phyloP scores from a whole-genome alignment of 2,113 vertebrate genomes.

The Sakesphorus luctuosus region DNA sequence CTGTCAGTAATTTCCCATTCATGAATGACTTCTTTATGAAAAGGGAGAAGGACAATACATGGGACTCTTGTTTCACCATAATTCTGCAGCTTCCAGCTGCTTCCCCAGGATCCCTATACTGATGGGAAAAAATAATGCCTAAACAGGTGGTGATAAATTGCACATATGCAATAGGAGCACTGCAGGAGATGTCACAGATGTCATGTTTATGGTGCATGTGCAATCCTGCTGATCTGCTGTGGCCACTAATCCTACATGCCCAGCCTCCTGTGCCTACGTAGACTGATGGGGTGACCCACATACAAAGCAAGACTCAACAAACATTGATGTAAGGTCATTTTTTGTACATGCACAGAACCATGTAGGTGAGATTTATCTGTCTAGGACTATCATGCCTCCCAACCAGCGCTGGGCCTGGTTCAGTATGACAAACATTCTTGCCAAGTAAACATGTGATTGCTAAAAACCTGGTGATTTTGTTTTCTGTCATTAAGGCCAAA shows the following conservation, averaged over 20 bases:
- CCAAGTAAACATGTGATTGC: background rate
- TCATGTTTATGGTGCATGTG: background rate
- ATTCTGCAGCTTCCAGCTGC: background rate
- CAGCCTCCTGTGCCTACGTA: background rate
- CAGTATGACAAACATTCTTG: background rate
- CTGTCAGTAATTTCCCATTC: background rate
- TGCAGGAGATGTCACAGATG: background rate
- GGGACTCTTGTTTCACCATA: background rate
- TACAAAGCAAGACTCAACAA: background rate
- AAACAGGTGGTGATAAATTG: background rate
- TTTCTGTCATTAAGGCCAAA: background rate
- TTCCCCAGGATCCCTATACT: background rate
- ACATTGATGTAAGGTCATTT: background rate
- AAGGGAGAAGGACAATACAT: background rate
- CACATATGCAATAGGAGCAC: background rate
- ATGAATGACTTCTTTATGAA: background rate
- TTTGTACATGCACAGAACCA: background rate
- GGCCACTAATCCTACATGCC: background rate
- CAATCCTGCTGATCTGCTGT: background rate
- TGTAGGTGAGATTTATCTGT: background rate
- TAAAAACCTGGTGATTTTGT: background rate
- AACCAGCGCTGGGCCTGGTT: background rate
- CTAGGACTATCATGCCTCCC: background rate
- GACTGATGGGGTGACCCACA: background rate
- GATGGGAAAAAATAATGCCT: background rate